Conservation (phyloP, 1,140 invertebrate genomes). For the Drosophila azteca region DNA sequence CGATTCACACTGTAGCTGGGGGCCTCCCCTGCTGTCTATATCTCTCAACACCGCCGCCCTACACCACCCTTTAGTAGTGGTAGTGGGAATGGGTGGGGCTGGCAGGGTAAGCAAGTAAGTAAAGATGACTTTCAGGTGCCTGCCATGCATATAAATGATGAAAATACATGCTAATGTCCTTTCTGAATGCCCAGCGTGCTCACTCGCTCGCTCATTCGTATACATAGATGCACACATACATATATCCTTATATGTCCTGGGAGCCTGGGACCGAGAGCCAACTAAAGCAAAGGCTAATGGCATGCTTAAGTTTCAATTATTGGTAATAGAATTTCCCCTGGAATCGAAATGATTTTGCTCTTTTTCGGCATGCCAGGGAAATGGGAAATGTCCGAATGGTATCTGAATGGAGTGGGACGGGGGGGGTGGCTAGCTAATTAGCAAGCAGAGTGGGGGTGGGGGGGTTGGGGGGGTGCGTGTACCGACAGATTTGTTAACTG, state of each 20-base stretch:
- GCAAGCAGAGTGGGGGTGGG: neutral
- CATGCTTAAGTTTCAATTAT: conserved; percentile 80
- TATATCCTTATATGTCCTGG: conserved; percentile 39
- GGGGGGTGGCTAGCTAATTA: conserved; percentile 17
- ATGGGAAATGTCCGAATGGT: too few species aligned
- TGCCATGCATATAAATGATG: conserved; percentile 80
- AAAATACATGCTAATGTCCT: conserved; percentile 72
- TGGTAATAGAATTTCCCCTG: conserved; percentile 66
- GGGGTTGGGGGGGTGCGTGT: neutral
- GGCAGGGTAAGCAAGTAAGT: conserved; percentile 9
- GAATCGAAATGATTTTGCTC: conserved; percentile 52
- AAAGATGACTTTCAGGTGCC: conserved; percentile 74
- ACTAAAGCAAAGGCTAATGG: conserved; percentile 64
- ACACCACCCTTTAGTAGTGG: too few species aligned
- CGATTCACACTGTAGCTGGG: too few species aligned
- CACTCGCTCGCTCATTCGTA: neutral
- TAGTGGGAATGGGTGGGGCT: too few species aligned
- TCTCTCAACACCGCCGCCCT: too few species aligned
- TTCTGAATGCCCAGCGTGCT: neutral
- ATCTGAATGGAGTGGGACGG: too few species aligned
- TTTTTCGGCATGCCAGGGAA: conserved; percentile 1
- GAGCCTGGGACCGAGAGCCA: conserved; percentile 11
- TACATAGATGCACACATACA: too few species aligned
- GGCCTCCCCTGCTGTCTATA: too few species aligned
- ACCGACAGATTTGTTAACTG: conserved; percentile 14